Evolutionary conservation across 2,888 invertebrate species (phyloP), one percentile per base, ranked within the genome.

Genomic region (Apotomis capreana): DNA sequence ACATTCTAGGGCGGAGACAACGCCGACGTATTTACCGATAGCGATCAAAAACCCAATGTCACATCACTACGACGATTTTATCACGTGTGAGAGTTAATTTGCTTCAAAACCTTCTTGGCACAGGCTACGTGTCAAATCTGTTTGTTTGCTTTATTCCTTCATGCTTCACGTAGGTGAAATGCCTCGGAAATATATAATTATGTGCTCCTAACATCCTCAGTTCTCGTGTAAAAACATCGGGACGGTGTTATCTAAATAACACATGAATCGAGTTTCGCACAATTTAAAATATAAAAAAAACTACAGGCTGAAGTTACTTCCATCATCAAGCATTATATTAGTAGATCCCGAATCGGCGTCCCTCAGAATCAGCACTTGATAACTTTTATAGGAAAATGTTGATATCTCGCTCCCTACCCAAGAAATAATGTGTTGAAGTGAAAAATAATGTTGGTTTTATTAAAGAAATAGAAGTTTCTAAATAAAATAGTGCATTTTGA

Each of bases 161-260:
- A 83, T 80, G 84, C 80, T 77, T 80, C 83, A 83, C 84, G 79
- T 80, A 82, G 76, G 71, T 75, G 77, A 81, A 86, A 77, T 83
- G 85, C 83, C 74, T 80, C 84, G 82, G 82, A 80, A 80, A 68
- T 36, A 58, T 61, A 67, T 68, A 71, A 71, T 71, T 55, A 70
- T 37, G 57, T 44, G 63, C 64, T 46, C 13, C 67, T 46, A 15
- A 61, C 54, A 61, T 67, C 71, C 61, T 71, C 46, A 52, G 64
- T 58, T 62, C 13, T 46, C 55, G 57, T 44, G 26, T 44, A 64
- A 15, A 49, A 49, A 44, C 12, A 12, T 6, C 12, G 9, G n/a
- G 55, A 26, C 9, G 10, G 13, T 55, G 44, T 52, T 54, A 52
- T 52, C 10, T 44, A 5, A 54, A 44, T 40, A 64, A 37, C n/a